Evolutionary conservation across 1,140 invertebrate genomes (phyloP), one percentile per base, ranked within the genome.

Genomic region (Andricus grossulariae): DNA sequence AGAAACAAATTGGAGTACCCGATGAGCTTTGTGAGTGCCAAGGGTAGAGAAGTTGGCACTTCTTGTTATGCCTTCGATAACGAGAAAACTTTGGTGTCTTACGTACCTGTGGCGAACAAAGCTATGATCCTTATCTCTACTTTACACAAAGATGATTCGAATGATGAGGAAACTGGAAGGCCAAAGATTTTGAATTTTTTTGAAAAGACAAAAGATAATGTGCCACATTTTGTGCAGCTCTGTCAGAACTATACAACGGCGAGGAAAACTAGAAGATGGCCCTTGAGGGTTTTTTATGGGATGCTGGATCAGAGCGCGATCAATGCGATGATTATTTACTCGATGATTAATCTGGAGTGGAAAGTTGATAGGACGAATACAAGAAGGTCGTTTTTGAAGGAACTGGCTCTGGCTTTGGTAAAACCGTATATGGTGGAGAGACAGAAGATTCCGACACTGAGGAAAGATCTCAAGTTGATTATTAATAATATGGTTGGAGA

Each of bases 1-100:
- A 72, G 71, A 2, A 88, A 84, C 51, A 88, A 88, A 81, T 76
- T 74, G 73, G 85, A 88, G 81, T 87, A 86, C 70, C 86, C 86
- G 16, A 79, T 82, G 21, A 78, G 39, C 39, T 45, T 45, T 11
- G 1, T n/a, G n/a, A 72, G 16, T n/a, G n/a, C 71, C 12, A 72
- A 72, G 49, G 21, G 49, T 50, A 19, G 71, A 25, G 71, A 72
- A 45, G 39, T 50, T 18, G 71, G 71, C 32, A 85, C 84, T 50
- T 86, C 84, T n/a, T 50, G 49, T 72, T 72, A 39, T 25, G 39
- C 39, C 7, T 45, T 45, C 10, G 39, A 45, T 45, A 45, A 45
- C 39, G 39, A 45, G 39, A 72, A 72, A 45, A 84, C 79, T 54
- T 74, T 86, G 49, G 83, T 86, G 18, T 87, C 85, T 55, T 88